Evolutionary conservation across 2,797 vertebrate genomes (phyloP).

Genomic region (Nannoperca obscura): DNA sequence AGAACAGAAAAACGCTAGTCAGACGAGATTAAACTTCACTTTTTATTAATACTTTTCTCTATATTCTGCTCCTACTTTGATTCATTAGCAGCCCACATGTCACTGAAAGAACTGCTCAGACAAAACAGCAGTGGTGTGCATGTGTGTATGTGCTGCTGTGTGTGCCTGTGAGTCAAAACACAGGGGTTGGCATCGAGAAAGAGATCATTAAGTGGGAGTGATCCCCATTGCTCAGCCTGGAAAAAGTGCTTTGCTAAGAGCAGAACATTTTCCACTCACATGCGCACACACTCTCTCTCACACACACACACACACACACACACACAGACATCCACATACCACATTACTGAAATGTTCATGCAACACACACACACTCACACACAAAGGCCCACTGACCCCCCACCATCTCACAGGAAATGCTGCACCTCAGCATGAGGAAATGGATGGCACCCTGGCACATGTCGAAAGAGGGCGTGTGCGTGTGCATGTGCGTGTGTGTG

Average conservation of each 20-base stretch:
- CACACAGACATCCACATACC: conserved; percentile 25
- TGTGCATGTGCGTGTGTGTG: conserved; percentile 29
- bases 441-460: conserved; percentile 92
- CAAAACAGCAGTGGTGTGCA: conserved; percentile 45
- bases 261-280: conserved; percentile 77
- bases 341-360: conserved; percentile 39
- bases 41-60: conserved; percentile 51
- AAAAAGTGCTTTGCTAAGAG: conserved; percentile 75
- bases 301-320: conserved; percentile 25
- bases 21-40: conserved; percentile 42
- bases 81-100: conserved; percentile 40
- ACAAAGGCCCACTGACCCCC: conserved; percentile 67
- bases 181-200: conserved; percentile 72
- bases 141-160: conserved; percentile 23
- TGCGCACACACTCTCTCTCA: conserved; percentile 13
- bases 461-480: conserved; percentile 84
- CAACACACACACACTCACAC: conserved; percentile 31
- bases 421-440: conserved; percentile 89
- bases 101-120: conserved; percentile 35
- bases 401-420: conserved; percentile 86
- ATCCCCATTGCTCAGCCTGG: conserved; percentile 78
- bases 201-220: conserved; percentile 84
- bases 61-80: conserved; percentile 26
- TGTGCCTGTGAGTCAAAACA: conserved; percentile 60
- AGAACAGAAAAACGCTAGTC: conserved; percentile 54